phyloP scores from a whole-genome alignment of 2,113 vertebrate species.

The Pteropus alecto region DNA sequence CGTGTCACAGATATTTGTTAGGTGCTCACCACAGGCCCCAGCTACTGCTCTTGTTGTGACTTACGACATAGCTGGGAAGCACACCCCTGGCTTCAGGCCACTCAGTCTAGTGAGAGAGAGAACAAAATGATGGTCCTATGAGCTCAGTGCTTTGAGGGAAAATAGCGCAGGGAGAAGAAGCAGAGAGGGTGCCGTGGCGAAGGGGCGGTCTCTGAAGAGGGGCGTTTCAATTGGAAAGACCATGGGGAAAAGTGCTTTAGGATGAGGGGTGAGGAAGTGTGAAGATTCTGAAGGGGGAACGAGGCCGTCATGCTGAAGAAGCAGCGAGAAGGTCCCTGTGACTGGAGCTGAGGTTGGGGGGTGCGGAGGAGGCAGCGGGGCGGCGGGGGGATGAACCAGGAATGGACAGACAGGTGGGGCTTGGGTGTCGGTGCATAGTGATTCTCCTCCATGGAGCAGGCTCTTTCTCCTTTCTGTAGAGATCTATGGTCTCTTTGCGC shows the following conservation, averaged over 20 bases:
- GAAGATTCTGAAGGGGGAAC: background rate
- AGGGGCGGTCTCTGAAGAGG: background rate
- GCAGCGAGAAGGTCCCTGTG: background rate
- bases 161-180: background rate
- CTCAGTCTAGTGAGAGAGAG: background rate
- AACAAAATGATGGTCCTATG: background rate
- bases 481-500: constrained; percentile 37
- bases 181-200: background rate
- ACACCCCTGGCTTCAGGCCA: background rate
- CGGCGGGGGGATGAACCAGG: background rate
- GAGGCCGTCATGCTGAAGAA: background rate
- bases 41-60: background rate
- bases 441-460: background rate
- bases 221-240: background rate
- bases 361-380: rapidly evolving
- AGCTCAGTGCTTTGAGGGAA: background rate
- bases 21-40: background rate
- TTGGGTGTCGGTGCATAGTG: background rate
- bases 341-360: background rate
- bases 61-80: background rate
- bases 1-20: background rate
- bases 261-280: background rate
- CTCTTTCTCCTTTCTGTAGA: constrained; percentile 8
- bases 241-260: background rate
- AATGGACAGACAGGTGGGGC: background rate